Evolutionary conservation across 1,140 invertebrate genomes (phyloP).

Genomic region (Tetramorium simillimum): DNA sequence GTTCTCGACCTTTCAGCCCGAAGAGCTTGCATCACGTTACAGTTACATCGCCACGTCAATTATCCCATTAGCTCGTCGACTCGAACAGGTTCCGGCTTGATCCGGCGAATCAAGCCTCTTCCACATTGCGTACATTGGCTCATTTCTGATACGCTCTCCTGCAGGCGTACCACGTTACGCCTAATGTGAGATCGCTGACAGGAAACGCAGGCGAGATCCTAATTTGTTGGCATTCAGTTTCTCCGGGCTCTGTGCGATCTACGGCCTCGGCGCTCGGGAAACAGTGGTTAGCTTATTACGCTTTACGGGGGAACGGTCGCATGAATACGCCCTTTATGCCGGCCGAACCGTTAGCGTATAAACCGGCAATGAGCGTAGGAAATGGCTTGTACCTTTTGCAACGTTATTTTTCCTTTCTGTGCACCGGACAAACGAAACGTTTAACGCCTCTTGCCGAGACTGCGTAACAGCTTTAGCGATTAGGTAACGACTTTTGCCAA

Average conservation of each 20-base stretch:
- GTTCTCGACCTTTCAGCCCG: background rate
- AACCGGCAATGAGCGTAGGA: slow-evolving; percentile 28
- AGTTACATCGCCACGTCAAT: slow-evolving; percentile 40
- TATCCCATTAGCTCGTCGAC: slow-evolving; percentile 47
- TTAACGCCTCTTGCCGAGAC: slow-evolving; percentile 20
- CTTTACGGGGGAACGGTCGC: slow-evolving; percentile 40
- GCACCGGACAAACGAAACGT: slow-evolving; percentile 22
- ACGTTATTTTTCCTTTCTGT: background rate
- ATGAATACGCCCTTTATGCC: slow-evolving; percentile 60
- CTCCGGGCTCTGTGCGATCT: background rate
- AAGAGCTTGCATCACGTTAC: slow-evolving; percentile 2
- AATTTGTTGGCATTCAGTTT: slow-evolving; percentile 46
- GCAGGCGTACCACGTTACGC: slow-evolving; percentile 9
- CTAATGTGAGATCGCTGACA: slow-evolving; percentile 21
- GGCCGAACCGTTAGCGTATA: slow-evolving; percentile 23
- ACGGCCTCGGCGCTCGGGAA: slow-evolving; percentile 29
- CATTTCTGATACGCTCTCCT: slow-evolving; percentile 19
- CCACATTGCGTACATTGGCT: slow-evolving; percentile 6
- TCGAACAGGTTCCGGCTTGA: slow-evolving; percentile 41
- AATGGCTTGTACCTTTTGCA: slow-evolving; percentile 44
- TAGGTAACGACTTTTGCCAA: slow-evolving; percentile 39
- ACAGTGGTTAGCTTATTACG: slow-evolving; percentile 62
- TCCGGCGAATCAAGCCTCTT: slow-evolving; percentile 14
- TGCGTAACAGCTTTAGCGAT: slow-evolving; percentile 12
- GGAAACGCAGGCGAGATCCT: slow-evolving; percentile 51